Percentiles rank a stretch among this genome's conserved stretches.
Conservation (phyloP, 2,888 invertebrate species). For the Netelia virgata region DNA sequence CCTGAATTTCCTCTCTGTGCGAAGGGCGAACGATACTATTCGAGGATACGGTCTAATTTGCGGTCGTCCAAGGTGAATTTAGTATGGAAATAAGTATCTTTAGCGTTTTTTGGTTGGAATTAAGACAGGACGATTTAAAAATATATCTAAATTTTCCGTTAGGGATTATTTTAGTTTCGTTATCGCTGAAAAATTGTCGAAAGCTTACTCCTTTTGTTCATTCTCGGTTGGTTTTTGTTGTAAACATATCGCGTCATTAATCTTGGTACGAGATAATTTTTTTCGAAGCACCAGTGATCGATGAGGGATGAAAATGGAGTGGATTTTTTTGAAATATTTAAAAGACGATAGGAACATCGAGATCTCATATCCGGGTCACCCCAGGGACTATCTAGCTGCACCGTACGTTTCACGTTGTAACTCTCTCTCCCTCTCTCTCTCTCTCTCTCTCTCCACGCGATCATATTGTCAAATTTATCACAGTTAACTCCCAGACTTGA, state of each 20-base stretch:
- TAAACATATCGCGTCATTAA: too few species aligned
- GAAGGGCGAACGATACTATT: neutral
- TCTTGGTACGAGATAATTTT: too few species aligned
- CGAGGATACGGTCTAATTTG: neutral
- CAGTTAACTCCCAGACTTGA: slow-evolving; percentile 42
- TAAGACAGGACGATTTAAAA: neutral
- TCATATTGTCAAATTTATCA: slow-evolving; percentile 57
- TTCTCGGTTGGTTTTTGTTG: neutral
- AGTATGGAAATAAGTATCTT: neutral
- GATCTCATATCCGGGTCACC: slow-evolving; percentile 3
- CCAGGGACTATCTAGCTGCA: slow-evolving; percentile 1
- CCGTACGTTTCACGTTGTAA: neutral
- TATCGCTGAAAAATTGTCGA: neutral
- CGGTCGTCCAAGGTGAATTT: neutral
- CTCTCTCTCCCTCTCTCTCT: neutral
- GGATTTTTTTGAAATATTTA: neutral
- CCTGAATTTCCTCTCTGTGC: neutral
- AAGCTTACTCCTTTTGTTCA: neutral
- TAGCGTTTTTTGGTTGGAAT: too few species aligned
- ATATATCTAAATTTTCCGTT: neutral
- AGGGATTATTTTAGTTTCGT: neutral
- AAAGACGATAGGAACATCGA: slow-evolving; percentile 6
- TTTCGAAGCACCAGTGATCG: too few species aligned
- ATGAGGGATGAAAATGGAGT: too few species aligned
- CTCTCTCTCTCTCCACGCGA: neutral